A percentile compares a stretch with the other conserved stretches of the same genome.
Conservation (phyloP, 1,140 invertebrate species). For the Meloidogyne floridensis region DNA sequence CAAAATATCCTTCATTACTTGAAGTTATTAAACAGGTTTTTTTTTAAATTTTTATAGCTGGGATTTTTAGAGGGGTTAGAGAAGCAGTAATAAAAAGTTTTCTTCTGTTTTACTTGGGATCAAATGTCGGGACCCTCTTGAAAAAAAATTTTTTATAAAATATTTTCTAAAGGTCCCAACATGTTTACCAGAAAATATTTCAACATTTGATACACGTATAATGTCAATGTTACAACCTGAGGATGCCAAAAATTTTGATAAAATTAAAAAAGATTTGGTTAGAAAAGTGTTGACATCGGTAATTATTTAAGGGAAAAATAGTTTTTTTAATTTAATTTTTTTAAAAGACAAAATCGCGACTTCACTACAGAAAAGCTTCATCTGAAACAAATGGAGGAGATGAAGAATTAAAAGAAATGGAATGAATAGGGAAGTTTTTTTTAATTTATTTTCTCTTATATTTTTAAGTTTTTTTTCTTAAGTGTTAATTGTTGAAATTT, state of each 20-base stretch:
- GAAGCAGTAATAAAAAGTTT: too few relatives aligned
- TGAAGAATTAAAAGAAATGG: constrained; percentile 20
- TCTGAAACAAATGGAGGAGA: neutral
- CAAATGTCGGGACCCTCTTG: neutral
- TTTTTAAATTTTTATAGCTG: neutral
- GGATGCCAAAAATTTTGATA: constrained; percentile 44
- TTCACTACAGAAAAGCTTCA: neutral
- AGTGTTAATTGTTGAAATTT: constrained; percentile 14
- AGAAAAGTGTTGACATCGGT: constrained; percentile 49
- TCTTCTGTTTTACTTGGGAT: too few relatives aligned
- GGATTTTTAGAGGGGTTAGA: too few relatives aligned
- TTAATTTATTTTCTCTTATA: constrained; percentile 1
- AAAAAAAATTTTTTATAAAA: neutral
- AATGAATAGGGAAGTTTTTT: neutral
- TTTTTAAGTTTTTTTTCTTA: neutral
- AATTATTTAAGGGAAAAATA: constrained; percentile 5
- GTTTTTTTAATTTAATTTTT: neutral
- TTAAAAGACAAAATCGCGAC: constrained; percentile 15
- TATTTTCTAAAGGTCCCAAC: constrained; percentile 42
- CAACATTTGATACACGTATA: constrained; percentile 46
- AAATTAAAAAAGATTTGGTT: constrained; percentile 53
- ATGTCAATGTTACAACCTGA: constrained; percentile 16
- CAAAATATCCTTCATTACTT: constrained; percentile 33
- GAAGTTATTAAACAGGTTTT: constrained; percentile 36
- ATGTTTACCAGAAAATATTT: constrained; percentile 39